Conservation (phyloP, 2,797 vertebrate species). For the Enteromius fasciolatus region DNA sequence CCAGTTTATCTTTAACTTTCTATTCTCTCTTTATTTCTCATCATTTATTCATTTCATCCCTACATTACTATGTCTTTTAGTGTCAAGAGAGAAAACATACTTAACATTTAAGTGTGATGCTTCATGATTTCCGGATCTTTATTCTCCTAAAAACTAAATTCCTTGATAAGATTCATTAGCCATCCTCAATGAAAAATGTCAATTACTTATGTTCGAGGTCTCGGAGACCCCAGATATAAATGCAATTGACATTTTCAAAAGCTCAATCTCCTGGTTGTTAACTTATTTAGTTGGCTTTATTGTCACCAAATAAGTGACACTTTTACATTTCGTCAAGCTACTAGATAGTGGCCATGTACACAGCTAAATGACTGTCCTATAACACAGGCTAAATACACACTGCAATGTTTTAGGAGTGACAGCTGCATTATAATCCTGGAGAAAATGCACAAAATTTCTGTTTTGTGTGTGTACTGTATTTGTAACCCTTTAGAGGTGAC, state of each 20-base stretch:
- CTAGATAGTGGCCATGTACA: not conserved
- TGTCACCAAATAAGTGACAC: not conserved
- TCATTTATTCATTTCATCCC: constrained; percentile 1
- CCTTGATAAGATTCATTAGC: not conserved
- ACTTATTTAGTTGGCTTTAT: not conserved
- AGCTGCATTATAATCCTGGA: not conserved
- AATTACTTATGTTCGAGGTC: not conserved
- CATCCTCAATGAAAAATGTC: not conserved
- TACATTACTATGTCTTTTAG: constrained; percentile 5
- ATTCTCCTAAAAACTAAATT: not conserved
- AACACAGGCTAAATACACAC: not conserved
- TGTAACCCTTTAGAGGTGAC: too few species aligned
- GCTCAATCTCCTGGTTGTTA: not conserved
- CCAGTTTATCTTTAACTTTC: constrained; percentile 33
- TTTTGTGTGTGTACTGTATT: not conserved
- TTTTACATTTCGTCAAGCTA: not conserved
- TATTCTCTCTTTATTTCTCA: not conserved
- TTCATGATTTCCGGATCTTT: not conserved
- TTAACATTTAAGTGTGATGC: not conserved
- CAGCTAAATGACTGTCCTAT: not conserved
- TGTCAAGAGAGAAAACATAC: constrained; percentile 8
- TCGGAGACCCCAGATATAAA: not conserved
- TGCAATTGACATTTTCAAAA: not conserved
- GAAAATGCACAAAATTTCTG: not conserved
- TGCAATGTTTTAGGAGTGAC: not conserved